Base-by-base conservation (phyloP, 2,888 invertebrate genomes). In the Lochmaea capreae region DNA sequence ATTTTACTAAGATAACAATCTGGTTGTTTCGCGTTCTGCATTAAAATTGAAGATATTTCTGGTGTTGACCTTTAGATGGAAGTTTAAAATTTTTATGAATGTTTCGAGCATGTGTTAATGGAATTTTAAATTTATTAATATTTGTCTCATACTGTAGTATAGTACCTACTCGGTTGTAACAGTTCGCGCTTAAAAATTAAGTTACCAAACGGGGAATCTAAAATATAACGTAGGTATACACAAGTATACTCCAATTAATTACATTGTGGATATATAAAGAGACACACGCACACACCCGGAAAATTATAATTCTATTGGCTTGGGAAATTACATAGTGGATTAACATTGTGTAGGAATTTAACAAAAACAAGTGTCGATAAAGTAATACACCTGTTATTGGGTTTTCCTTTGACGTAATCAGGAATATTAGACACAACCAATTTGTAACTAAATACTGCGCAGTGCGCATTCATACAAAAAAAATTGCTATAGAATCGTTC, bases 401-500 rank as follows among this genome's bases (percentile, higher is more conserved):
- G n/a, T 16, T 54, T 54, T 54, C 9, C 18, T 10, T 54, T 62
- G 14, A 43, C 39, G 43, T 65, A 33, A 2, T 16, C 8, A 16
- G 68, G 22, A 43, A 52, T 16, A 10, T 42, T 70, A 70, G 63
- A 22, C 57, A 70, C 54, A 12, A n/a, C 70, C 52, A 62, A 33
- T 62, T 69, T 52, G 26, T 16, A 18, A 57, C 63, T 63, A 70
- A 63, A 70, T 65, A 70, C 57, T 26, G 4, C 26, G 26, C 26
- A 26, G 26, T 39, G 63, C 62, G 63, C 63, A 54, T 63, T 54
- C 70, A 39, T 39, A 65, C 54, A n/a, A n/a, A 70, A 70, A 70
- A 70, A 70, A 70, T 70, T 63, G 70, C 70, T n/a, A n/a, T 70
- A 70, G 70, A 70, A 70, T 70, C 33, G 70, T 70, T 70, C 70